phyloP scores from a whole-genome alignment of 2,113 vertebrate species.

The Panthera tigris region DNA sequence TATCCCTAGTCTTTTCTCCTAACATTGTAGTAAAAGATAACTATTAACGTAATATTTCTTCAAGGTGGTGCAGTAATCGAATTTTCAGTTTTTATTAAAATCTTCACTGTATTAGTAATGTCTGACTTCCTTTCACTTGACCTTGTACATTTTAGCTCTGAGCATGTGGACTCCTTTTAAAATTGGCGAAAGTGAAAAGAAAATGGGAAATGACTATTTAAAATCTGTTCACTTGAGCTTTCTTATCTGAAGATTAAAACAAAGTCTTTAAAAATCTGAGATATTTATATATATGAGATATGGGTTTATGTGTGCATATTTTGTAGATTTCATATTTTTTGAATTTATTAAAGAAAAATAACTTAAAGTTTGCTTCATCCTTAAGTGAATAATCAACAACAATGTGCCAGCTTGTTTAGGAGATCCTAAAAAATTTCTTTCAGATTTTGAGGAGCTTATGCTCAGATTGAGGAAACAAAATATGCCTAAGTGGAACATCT shows the following conservation, averaged over 20 bases:
- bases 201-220: constrained; percentile 35
- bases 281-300: constrained; percentile 41
- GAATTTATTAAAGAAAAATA: constrained; percentile 42
- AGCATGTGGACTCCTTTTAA: constrained; percentile 63
- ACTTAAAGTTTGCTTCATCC: not conserved
- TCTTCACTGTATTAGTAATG: not conserved
- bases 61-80: not conserved
- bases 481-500: not conserved
- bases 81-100: constrained; percentile 34
- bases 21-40: not conserved
- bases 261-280: constrained; percentile 25
- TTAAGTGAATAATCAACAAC: constrained; percentile 28
- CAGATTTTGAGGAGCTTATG: not conserved
- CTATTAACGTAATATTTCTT: not conserved
- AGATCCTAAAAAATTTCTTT: not conserved
- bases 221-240: constrained; percentile 5
- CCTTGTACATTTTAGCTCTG: constrained; percentile 50
- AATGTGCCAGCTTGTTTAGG: not conserved
- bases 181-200: constrained; percentile 47
- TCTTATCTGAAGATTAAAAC: constrained; percentile 39
- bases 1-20: not conserved
- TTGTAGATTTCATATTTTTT: constrained; percentile 50
- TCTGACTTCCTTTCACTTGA: constrained; percentile 64
- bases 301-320: constrained; percentile 2
- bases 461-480: not conserved